Percentiles rank a stretch among this genome's conserved stretches.
phyloP scores from a whole-genome alignment of 2,888 invertebrate species.

The Cantharis nigra region DNA sequence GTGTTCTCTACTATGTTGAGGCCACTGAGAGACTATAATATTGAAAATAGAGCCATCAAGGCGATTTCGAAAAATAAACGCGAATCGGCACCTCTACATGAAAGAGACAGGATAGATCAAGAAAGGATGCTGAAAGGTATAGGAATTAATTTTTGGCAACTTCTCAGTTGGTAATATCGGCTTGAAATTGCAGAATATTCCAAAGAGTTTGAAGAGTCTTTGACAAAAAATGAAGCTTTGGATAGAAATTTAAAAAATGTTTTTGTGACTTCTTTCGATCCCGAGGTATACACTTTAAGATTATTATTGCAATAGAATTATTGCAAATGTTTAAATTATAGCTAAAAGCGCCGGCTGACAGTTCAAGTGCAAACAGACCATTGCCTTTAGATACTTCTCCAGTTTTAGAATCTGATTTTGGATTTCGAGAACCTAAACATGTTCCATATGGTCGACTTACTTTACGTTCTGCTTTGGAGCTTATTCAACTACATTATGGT shows the following conservation, averaged over 20 bases:
- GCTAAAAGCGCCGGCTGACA: constrained; percentile 52
- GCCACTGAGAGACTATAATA: constrained; percentile 71
- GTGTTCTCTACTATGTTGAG: constrained; percentile 63
- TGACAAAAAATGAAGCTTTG: constrained; percentile 65
- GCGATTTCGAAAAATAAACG: constrained; percentile 66
- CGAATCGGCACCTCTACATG: constrained; percentile 71
- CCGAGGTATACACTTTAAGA: constrained; percentile 31
- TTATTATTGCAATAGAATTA: background rate
- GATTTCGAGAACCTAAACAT: constrained; percentile 68
- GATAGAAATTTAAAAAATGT: constrained; percentile 70
- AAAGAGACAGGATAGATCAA: constrained; percentile 65
- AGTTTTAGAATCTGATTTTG: constrained; percentile 65
- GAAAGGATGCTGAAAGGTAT: constrained; percentile 64
- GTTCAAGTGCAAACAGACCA: constrained; percentile 53
- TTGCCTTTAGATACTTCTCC: constrained; percentile 64
- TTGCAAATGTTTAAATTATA: constrained; percentile 21
- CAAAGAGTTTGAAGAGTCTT: constrained; percentile 63
- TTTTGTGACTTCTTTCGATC: constrained; percentile 71
- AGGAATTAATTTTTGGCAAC: background rate
- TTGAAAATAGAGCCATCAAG: constrained; percentile 76
- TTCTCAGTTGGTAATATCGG: background rate
- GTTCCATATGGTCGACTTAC: constrained; percentile 68
- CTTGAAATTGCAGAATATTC: constrained; percentile 60
- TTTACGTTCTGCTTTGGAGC: constrained; percentile 65
- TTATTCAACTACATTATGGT: constrained; percentile 67